Conservation (phyloP, 2,797 vertebrate genomes). For the Siniperca undulata region DNA sequence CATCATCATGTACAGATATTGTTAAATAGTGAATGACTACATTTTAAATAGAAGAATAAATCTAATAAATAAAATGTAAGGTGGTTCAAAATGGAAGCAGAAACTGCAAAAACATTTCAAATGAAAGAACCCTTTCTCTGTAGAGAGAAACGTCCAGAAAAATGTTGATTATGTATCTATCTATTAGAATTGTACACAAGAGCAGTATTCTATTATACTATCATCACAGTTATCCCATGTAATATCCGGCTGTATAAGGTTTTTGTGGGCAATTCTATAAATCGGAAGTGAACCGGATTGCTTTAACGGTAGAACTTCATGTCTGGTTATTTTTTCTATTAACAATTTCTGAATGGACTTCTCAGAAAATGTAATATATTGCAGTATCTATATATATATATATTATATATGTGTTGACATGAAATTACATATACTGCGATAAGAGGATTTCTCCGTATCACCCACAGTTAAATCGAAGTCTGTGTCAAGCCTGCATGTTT, state of each 20-base stretch:
- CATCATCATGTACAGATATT: not conserved
- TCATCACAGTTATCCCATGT: too few species aligned
- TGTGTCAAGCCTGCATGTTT: not conserved
- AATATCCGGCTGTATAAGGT: too few species aligned
- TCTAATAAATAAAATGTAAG: not conserved
- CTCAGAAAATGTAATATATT: not conserved
- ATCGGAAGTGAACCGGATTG: not conserved
- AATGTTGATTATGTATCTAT: not conserved
- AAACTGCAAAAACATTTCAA: not conserved
- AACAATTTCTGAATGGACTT: not conserved
- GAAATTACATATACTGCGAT: not conserved
- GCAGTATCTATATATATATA: not conserved
- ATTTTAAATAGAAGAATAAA: not conserved
- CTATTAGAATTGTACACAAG: not conserved
- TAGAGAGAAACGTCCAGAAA: not conserved
- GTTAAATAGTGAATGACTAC: not conserved
- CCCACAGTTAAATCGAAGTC: not conserved
- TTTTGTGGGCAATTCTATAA: not conserved
- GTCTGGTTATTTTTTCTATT: not conserved
- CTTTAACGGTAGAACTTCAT: not conserved
- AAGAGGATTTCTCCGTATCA: not conserved
- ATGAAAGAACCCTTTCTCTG: not conserved
- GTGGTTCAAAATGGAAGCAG: not conserved
- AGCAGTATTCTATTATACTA: not conserved
- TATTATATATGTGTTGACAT: not conserved